Conservation (phyloP, 2,113 vertebrate genomes). For the Electrona antarctica region DNA sequence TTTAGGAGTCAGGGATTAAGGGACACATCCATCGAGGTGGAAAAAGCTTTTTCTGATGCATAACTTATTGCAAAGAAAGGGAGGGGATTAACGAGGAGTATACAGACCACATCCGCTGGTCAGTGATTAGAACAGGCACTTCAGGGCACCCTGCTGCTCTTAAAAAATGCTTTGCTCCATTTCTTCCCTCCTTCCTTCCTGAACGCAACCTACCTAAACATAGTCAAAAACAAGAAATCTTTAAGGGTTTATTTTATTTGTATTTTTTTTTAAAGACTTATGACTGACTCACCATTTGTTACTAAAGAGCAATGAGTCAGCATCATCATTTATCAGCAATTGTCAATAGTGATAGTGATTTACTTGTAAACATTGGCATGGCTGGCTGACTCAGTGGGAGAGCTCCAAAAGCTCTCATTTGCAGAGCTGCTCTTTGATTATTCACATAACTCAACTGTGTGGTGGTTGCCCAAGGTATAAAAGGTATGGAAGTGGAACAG, state of each 20-base stretch:
- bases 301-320: slow-evolving; percentile 46
- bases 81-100: slow-evolving; percentile 59
- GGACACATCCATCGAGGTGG: slow-evolving; percentile 73
- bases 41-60: slow-evolving; percentile 68
- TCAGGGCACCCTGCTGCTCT: slow-evolving; percentile 21
- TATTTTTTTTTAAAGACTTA: not conserved
- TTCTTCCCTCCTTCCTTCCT: slow-evolving; percentile 9
- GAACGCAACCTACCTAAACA: not conserved
- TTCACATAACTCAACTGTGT: slow-evolving; percentile 45
- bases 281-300: slow-evolving; percentile 29
- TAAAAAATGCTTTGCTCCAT: slow-evolving; percentile 2
- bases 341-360: slow-evolving; percentile 41
- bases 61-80: slow-evolving; percentile 66
- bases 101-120: slow-evolving; percentile 56
- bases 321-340: slow-evolving; percentile 43
- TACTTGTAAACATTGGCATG: slow-evolving; percentile 46
- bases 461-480: slow-evolving; percentile 33
- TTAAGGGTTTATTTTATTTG: not conserved
- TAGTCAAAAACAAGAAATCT: not conserved
- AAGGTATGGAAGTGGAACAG: slow-evolving; percentile 13
- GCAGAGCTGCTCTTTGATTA: slow-evolving; percentile 62
- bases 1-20: slow-evolving; percentile 76
- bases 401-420: slow-evolving; percentile 61
- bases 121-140: slow-evolving; percentile 61
- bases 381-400: slow-evolving; percentile 60